A percentile compares a stretch with the other conserved stretches of the same genome.
phyloP scores from a whole-genome alignment of 2,888 invertebrate genomes.

The Sarcophaga carnaria region DNA sequence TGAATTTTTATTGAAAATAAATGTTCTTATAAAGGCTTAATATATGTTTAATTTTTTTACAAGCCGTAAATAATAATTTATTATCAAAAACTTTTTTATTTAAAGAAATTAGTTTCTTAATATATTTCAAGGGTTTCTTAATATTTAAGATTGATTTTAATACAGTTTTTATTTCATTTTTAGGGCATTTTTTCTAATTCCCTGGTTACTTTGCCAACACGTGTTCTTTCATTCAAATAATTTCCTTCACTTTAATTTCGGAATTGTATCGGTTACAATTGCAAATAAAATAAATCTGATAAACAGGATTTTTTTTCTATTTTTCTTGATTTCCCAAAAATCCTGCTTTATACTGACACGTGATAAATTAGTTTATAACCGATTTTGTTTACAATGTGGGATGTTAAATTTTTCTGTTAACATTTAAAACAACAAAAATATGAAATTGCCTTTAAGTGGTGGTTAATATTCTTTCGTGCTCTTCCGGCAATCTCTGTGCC shows the following conservation, averaged over 20 bases:
- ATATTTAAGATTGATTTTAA: neutral
- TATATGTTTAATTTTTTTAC: neutral
- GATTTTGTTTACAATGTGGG: neutral
- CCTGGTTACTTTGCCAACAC: neutral
- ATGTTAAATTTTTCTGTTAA: neutral
- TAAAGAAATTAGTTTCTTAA: neutral
- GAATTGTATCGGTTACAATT: neutral
- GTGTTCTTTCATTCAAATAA: neutral
- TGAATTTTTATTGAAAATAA: neutral
- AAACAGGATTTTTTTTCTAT: neutral
- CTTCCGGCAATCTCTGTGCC: neutral
- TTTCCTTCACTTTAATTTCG: neutral
- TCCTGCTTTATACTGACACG: constrained; percentile 8
- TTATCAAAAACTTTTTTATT: neutral
- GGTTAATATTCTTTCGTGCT: neutral
- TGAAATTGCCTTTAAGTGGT: neutral
- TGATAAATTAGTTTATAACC: constrained; percentile 39
- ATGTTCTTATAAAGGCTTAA: neutral
- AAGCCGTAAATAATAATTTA: neutral
- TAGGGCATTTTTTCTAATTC: neutral
- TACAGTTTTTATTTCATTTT: neutral
- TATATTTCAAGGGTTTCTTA: neutral
- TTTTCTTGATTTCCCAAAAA: neutral
- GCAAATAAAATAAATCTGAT: neutral
- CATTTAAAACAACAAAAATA: neutral